phyloP scores from a whole-genome alignment of 1,140 invertebrate genomes.

The Macrobrachium nipponense region DNA sequence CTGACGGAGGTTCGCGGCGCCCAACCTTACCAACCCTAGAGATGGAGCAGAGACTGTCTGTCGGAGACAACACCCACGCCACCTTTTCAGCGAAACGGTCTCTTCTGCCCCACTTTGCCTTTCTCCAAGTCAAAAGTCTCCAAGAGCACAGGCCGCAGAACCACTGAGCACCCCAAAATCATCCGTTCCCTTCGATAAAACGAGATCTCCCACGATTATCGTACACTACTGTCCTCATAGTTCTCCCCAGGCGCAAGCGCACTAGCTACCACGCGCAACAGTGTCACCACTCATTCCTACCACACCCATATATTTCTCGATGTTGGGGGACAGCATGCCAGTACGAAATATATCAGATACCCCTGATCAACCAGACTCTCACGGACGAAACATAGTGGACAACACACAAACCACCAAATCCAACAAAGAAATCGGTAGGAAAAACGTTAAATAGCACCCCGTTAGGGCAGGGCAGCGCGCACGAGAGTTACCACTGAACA shows the following conservation, averaged over 20 bases:
- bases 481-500: constrained; percentile 26
- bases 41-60: too few species aligned
- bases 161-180: too few species aligned
- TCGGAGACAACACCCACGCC: constrained; percentile 30
- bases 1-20: constrained; percentile 49
- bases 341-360: background rate
- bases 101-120: background rate
- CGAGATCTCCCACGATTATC: constrained; percentile 34
- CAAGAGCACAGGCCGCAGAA: too few species aligned
- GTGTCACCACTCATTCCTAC: constrained; percentile 6
- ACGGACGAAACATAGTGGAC: background rate
- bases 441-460: constrained; percentile 21
- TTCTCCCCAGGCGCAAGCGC: constrained; percentile 36
- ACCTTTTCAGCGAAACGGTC: background rate
- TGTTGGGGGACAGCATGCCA: background rate
- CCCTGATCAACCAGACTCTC: too few species aligned
- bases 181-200: too few species aligned
- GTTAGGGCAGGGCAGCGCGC: constrained; percentile 30
- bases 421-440: background rate
- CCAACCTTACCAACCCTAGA: constrained; percentile 20
- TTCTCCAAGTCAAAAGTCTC: background rate
- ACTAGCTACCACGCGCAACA: constrained; percentile 37
- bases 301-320: constrained; percentile 5
- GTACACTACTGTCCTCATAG: constrained; percentile 21
- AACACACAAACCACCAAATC: background rate